Evolutionary conservation across 2,113 vertebrate genomes (phyloP).

Genomic region (Amblyornis subalaris): DNA sequence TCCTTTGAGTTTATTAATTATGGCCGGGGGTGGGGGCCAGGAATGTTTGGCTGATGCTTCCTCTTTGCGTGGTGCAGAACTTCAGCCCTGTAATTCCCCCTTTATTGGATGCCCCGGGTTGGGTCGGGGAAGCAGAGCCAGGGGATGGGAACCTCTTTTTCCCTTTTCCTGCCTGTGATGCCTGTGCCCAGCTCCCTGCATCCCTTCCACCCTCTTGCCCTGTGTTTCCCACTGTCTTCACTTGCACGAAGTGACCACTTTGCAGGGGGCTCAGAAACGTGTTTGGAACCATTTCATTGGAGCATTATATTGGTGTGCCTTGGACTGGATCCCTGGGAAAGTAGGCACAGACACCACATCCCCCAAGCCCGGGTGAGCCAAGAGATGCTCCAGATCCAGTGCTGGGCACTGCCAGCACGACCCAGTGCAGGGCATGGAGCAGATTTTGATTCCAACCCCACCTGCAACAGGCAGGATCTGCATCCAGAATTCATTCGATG

Average conservation of each 20-base stretch:
- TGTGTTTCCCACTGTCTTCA: neutral
- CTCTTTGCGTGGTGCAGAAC: neutral
- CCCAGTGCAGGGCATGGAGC: neutral
- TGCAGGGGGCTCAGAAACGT: neutral
- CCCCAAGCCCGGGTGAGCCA: neutral
- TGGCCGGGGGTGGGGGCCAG: neutral
- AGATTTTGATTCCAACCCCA: neutral
- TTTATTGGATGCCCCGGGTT: neutral
- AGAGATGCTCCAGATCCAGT: neutral
- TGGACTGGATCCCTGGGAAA: neutral
- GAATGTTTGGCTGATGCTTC: neutral
- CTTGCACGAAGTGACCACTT: rapidly evolving
- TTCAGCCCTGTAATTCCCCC: neutral
- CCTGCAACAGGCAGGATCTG: neutral
- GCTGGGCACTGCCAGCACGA: rapidly evolving
- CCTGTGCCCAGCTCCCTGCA: neutral
- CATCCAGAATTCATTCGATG: too few relatives aligned
- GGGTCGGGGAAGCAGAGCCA: rapidly evolving
- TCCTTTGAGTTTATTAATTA: slow-evolving; percentile 56
- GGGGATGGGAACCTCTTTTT: neutral
- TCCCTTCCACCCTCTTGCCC: neutral
- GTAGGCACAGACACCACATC: rapidly evolving
- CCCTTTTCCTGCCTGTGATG: neutral
- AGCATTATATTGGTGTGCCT: neutral
- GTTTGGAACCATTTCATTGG: neutral